A percentile compares a stretch with the other conserved stretches of the same genome.
Evolutionary conservation across 2,113 vertebrate genomes (phyloP).

Genomic region (Takifugu flavidus): DNA sequence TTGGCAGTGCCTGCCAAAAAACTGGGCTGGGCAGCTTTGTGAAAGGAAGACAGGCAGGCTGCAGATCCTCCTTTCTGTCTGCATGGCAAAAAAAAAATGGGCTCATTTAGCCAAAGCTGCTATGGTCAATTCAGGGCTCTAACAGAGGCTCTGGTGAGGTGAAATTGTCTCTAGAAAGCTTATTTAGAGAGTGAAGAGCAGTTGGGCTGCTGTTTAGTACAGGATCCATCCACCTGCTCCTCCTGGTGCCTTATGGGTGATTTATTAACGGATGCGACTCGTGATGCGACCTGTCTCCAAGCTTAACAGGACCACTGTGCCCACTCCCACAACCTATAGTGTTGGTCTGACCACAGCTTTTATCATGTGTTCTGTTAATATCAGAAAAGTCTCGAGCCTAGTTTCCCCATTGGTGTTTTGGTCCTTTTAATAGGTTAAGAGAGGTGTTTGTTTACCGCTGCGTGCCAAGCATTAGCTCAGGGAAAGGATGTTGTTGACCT

Average conservation of each 20-base stretch:
- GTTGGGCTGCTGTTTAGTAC: conserved; percentile 41
- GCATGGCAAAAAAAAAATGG: conserved; percentile 65
- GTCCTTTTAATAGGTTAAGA: conserved; percentile 47
- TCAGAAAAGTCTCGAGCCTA: conserved; percentile 23
- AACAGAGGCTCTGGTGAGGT: conserved; percentile 66
- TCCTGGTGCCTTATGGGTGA: conserved; percentile 46
- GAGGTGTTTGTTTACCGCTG: conserved; percentile 49
- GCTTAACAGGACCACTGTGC: conserved; percentile 35
- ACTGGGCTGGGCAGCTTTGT: conserved; percentile 64
- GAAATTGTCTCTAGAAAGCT: conserved; percentile 59
- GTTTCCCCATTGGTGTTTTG: conserved; percentile 26
- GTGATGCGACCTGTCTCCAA: conserved; percentile 37
- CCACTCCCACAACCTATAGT: conserved; percentile 36
- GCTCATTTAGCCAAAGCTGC: conserved; percentile 69
- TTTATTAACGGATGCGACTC: conserved; percentile 49
- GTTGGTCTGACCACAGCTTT: conserved; percentile 29
- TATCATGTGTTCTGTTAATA: conserved; percentile 10
- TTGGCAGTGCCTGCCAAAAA: conserved; percentile 71
- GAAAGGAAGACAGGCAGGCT: conserved; percentile 55
- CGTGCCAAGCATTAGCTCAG: conserved; percentile 38
- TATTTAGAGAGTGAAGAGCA: conserved; percentile 41
- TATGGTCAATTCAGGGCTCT: conserved; percentile 58
- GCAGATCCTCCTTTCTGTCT: conserved; percentile 71
- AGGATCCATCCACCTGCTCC: conserved; percentile 48
- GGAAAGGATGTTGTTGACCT: conserved; percentile 61